A percentile compares a stretch with the other conserved stretches of the same genome.
phyloP scores from a whole-genome alignment of 2,113 vertebrate genomes.

The Cathartes aura region DNA sequence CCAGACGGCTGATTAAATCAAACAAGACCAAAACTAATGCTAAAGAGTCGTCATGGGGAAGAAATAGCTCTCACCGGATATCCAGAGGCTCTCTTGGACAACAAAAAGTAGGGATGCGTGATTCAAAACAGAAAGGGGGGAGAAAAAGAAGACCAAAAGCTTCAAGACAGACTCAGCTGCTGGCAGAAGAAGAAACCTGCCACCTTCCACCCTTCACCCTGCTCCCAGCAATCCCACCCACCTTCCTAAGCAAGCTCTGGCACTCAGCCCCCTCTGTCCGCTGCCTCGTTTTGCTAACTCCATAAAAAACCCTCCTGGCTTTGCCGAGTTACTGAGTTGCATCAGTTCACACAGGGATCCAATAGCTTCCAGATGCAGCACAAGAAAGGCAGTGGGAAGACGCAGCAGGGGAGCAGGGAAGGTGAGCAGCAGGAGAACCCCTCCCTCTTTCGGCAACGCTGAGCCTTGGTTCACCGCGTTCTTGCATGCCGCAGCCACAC shows the following conservation, averaged over 20 bases:
- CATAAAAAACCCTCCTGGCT: neutral
- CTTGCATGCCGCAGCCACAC: accelerated
- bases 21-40: neutral
- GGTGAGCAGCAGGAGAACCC: neutral
- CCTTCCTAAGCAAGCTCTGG: neutral
- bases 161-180: neutral
- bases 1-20: accelerated
- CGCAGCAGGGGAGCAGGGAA: neutral
- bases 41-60: accelerated
- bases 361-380: neutral
- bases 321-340: neutral
- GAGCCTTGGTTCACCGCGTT: neutral
- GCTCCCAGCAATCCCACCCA: neutral
- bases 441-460: accelerated
- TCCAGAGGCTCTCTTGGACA: neutral
- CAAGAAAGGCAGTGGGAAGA: neutral
- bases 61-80: accelerated
- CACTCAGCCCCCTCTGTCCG: neutral
- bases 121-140: neutral
- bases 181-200: neutral
- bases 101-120: neutral
- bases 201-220: neutral
- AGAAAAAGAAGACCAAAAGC: neutral
- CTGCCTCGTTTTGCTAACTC: neutral
- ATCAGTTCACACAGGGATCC: neutral